A percentile compares a stretch with the other conserved stretches of the same genome.
These are phyloP conservation scores for Agrilus cyanescens DNA, from an alignment of 2,888 invertebrate genomes.

Conservation along the genomic window DNA sequence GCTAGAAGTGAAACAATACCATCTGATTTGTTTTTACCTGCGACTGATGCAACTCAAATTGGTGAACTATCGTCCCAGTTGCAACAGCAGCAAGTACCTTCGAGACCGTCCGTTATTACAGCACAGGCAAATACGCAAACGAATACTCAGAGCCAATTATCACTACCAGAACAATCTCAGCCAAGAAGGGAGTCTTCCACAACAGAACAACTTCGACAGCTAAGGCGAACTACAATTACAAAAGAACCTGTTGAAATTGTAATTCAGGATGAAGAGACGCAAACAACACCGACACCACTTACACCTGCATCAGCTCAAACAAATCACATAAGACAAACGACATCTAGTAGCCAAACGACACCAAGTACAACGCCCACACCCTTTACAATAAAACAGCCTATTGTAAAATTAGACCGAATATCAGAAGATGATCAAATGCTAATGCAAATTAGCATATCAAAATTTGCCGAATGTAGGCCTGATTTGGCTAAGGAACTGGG, in stretches of 20 bases:
- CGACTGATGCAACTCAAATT: slow-evolving; percentile 1
- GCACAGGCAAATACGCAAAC: slow-evolving; percentile 28
- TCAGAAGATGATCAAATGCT: slow-evolving; percentile 46
- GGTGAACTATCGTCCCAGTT: slow-evolving; percentile 15
- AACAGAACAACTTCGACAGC: slow-evolving; percentile 26
- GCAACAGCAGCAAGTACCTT: slow-evolving; percentile 14
- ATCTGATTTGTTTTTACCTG: no score
- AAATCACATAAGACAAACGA: neutral
- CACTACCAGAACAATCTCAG: slow-evolving; percentile 7
- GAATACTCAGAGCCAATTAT: slow-evolving; percentile 14
- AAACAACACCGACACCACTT: neutral
- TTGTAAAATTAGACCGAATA: slow-evolving; percentile 49
- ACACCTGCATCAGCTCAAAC: no score
- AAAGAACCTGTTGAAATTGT: neutral
- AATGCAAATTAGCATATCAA: slow-evolving; percentile 52
- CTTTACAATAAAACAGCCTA: slow-evolving; percentile 40
- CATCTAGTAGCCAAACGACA: slow-evolving; percentile 4
- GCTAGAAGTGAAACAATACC: no score
- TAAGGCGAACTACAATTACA: slow-evolving; percentile 16
- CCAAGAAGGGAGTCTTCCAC: slow-evolving; percentile 17
- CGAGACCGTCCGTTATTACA: slow-evolving; percentile 26
- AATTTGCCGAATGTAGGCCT: slow-evolving; percentile 51
- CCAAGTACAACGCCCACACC: slow-evolving; percentile 8
- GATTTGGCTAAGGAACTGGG: slow-evolving; percentile 47
- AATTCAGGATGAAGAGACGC: neutral